phyloP scores from a whole-genome alignment of 1,140 invertebrate species.

The Zaprionus gabonicus region DNA sequence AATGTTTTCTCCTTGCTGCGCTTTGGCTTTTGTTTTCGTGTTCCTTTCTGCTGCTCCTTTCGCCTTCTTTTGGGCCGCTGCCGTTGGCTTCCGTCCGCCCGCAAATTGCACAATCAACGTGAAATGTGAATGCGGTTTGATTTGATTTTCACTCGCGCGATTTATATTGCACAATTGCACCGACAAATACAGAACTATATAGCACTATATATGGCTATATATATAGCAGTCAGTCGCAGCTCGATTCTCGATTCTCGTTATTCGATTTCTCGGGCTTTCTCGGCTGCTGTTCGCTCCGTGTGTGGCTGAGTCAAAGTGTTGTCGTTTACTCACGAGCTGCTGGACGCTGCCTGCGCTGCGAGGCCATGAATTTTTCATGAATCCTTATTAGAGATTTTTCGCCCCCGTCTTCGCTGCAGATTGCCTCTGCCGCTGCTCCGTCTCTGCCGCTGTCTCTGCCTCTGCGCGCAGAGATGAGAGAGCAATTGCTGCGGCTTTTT shows the following conservation, averaged over 20 bases:
- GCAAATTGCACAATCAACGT: slow-evolving; percentile 72
- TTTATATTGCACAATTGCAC: slow-evolving; percentile 59
- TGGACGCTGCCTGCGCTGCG: slow-evolving; percentile 64
- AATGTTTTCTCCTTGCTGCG: slow-evolving; percentile 3
- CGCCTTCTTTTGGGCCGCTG: slow-evolving; percentile 56
- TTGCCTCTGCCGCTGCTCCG: slow-evolving; percentile 26
- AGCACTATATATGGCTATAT: too few species aligned
- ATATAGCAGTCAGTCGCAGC: background rate
- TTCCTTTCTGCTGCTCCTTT: background rate
- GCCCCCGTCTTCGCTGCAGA: slow-evolving; percentile 69
- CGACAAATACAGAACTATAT: background rate
- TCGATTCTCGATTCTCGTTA: slow-evolving; percentile 17
- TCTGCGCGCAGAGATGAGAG: slow-evolving; percentile 54
- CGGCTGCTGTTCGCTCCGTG: slow-evolving; percentile 58
- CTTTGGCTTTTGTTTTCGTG: slow-evolving; percentile 8
- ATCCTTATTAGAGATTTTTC: slow-evolving; percentile 79
- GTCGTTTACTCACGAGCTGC: slow-evolving; percentile 78
- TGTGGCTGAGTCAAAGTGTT: slow-evolving; percentile 78
- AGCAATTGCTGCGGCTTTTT: slow-evolving; percentile 5
- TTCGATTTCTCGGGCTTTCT: slow-evolving; percentile 17
- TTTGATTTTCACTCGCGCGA: slow-evolving; percentile 22
- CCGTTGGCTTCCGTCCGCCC: slow-evolving; percentile 56
- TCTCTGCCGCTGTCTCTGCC: background rate
- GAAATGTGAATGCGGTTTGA: slow-evolving; percentile 33
- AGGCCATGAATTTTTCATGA: slow-evolving; percentile 79